Conservation (phyloP, 23 tunicate genomes). For the Styela clava region DNA sequence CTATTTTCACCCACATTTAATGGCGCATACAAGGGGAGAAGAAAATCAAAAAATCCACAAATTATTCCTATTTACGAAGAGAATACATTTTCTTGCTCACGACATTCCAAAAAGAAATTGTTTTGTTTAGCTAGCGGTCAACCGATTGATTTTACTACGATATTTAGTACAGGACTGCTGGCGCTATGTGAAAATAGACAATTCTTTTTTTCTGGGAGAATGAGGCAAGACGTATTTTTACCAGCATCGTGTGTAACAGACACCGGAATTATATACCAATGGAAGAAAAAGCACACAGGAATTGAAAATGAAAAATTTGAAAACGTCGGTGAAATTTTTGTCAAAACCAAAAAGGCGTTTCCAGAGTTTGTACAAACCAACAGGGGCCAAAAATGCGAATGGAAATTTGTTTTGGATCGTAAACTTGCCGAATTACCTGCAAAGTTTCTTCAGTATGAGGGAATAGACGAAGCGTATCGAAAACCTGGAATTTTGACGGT, state of each 20-base stretch:
- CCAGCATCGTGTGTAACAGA: constrained; percentile 9
- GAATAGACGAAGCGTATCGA: background rate
- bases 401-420: constrained; percentile 3
- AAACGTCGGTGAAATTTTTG: constrained; percentile 6
- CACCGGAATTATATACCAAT: background rate
- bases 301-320: background rate
- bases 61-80: background rate
- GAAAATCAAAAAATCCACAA: background rate
- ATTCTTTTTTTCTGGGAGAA: constrained; percentile 5
- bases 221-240: constrained; percentile 5
- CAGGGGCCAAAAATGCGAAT: background rate
- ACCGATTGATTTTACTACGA: background rate
- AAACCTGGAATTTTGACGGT: background rate
- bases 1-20: constrained; percentile 10
- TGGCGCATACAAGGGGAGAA: background rate
- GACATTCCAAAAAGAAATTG: background rate
- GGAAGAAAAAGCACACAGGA: background rate
- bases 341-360: background rate
- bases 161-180: constrained; percentile 6
- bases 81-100: background rate
- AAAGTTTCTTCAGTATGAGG: background rate
- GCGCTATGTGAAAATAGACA: background rate
- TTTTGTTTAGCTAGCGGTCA: constrained; percentile 6
- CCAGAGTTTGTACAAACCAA: background rate
- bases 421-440: background rate